Conservation (phyloP, 2,113 vertebrate genomes). For the Eidolon helvum region DNA sequence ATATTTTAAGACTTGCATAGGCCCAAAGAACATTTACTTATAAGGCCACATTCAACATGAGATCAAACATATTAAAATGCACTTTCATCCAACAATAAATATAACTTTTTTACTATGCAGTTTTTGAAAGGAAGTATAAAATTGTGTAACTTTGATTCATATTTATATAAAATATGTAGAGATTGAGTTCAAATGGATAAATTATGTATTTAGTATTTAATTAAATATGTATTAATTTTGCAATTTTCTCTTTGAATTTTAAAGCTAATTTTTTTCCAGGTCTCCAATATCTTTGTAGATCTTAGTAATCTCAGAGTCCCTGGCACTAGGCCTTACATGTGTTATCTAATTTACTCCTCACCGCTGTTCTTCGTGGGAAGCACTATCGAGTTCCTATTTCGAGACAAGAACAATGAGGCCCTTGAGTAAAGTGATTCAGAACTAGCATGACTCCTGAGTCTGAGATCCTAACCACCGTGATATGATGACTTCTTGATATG, state of each 20-base stretch:
- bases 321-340: not conserved
- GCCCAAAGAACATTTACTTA: not conserved
- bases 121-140: conserved; percentile 26
- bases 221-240: not conserved
- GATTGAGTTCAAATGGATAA: not conserved
- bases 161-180: not conserved
- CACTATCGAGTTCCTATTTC: not conserved
- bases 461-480: not conserved
- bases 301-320: not conserved
- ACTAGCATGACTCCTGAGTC: not conserved
- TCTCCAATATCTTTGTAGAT: not conserved
- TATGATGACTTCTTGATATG: not conserved
- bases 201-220: conserved; percentile 4
- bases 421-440: not conserved
- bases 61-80: not conserved
- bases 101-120: not conserved
- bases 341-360: not conserved
- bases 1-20: not conserved
- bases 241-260: not conserved
- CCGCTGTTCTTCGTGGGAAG: not conserved
- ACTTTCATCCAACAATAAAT: not conserved
- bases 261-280: not conserved
- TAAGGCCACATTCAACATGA: not conserved
- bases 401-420: not conserved
- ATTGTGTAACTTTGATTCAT: not conserved